Conservation (phyloP, 2,888 invertebrate genomes). For the Taenaris catops region DNA sequence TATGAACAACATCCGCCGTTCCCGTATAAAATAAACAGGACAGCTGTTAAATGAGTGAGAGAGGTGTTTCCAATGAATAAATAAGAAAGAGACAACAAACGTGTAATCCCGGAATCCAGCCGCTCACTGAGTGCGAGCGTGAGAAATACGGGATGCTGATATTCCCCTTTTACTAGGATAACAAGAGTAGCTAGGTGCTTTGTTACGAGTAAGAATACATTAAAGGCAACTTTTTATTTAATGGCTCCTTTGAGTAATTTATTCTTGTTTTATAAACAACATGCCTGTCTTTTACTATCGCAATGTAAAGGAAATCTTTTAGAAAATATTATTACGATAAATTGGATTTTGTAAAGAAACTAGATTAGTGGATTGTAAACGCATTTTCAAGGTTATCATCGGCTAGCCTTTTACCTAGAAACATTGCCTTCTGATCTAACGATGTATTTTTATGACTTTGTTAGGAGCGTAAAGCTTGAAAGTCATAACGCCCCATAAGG, state of each 20-base stretch:
- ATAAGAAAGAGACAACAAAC: constrained; percentile 46
- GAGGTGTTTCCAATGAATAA: constrained; percentile 45
- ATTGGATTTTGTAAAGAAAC: too few species aligned
- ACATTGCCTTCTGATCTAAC: constrained; percentile 1
- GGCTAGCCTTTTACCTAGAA: constrained; percentile 20
- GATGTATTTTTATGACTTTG: constrained; percentile 27
- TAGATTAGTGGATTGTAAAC: too few species aligned
- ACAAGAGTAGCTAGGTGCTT: constrained; percentile 34
- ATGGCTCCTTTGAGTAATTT: too few species aligned
- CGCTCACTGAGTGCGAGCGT: constrained; percentile 63
- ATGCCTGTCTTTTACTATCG: too few species aligned
- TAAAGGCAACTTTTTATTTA: too few species aligned
- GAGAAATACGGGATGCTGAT: constrained; percentile 71
- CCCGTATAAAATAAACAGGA: too few species aligned
- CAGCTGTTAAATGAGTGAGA: too few species aligned
- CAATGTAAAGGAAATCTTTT: too few species aligned
- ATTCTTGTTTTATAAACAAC: too few species aligned
- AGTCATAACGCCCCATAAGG: constrained; percentile 46
- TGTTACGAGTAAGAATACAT: background rate
- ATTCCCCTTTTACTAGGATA: constrained; percentile 56
- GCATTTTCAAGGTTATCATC: constrained; percentile 9
- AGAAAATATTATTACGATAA: too few species aligned
- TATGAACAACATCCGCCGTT: too few species aligned
- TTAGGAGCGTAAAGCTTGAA: constrained; percentile 38
- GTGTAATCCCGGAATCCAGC: constrained; percentile 36